phyloP scores from a whole-genome alignment of 2,797 vertebrate species.

The Lagodon rhomboides region DNA sequence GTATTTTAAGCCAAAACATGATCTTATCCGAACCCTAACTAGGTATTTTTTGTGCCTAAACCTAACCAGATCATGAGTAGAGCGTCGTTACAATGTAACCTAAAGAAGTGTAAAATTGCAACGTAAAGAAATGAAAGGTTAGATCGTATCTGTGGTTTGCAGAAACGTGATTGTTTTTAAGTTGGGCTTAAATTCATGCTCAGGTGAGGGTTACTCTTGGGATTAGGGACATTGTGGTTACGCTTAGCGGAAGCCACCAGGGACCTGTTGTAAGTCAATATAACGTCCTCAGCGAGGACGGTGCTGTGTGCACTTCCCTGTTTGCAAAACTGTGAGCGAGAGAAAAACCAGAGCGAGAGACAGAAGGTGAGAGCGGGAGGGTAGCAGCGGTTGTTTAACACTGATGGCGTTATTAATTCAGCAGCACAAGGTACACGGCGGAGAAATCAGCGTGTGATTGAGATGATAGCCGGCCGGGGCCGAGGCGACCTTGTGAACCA shows the following conservation, averaged over 20 bases:
- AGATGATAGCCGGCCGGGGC: conserved; percentile 51
- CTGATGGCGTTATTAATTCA: conserved; percentile 77
- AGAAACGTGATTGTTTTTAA: too few relatives aligned
- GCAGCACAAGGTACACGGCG: conserved; percentile 44
- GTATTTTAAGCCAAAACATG: too few relatives aligned
- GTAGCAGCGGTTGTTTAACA: conserved; percentile 58
- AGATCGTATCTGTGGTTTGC: too few relatives aligned
- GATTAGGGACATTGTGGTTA: not conserved
- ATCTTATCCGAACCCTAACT: too few relatives aligned
- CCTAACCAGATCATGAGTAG: too few relatives aligned
- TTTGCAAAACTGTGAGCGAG: conserved; percentile 16
- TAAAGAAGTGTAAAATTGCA: too few relatives aligned
- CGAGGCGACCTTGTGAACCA: conserved; percentile 55
- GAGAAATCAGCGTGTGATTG: conserved; percentile 63
- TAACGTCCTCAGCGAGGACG: conserved; percentile 9
- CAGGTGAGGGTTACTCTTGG: not conserved
- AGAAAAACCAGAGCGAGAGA: conserved; percentile 7
- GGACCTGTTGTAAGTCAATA: not conserved
- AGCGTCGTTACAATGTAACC: too few relatives aligned
- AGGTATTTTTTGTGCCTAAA: too few relatives aligned
- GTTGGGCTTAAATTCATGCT: not conserved
- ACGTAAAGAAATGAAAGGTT: too few relatives aligned
- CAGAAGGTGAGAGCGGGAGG: conserved; percentile 48
- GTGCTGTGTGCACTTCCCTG: conserved; percentile 5
- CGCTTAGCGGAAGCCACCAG: not conserved